Evolutionary conservation across 2,888 invertebrate species (phyloP).

Genomic region (Corbicula japonica): DNA sequence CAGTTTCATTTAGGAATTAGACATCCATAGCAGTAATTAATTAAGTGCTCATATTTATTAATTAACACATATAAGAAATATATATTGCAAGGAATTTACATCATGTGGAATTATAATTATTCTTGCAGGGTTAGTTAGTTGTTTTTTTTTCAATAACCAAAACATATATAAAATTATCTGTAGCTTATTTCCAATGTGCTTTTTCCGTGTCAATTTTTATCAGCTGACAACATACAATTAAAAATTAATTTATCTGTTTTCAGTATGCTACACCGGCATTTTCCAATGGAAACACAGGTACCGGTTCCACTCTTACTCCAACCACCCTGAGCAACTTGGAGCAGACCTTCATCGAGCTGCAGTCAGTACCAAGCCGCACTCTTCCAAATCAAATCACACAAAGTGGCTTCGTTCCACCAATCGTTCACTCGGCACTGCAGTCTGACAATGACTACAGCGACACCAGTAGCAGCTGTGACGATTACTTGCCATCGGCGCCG

Average conservation of each 20-base stretch:
- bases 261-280: conserved; percentile 79
- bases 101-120: conserved; percentile 62
- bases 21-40: too few species aligned
- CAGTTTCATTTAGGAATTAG: too few species aligned
- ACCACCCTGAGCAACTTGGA: conserved; percentile 96
- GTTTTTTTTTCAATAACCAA: not conserved
- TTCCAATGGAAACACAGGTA: conserved; percentile 91
- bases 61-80: not conserved
- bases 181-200: not conserved
- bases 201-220: not conserved
- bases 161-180: not conserved
- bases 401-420: conserved; percentile 97
- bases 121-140: conserved; percentile 61
- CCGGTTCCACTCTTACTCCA: conserved; percentile 97
- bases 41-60: too few species aligned
- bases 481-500: conserved; percentile 70
- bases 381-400: conserved; percentile 87
- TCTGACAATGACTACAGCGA: conserved; percentile 72
- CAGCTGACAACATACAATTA: not conserved
- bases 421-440: conserved; percentile 75
- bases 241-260: conserved; percentile 48
- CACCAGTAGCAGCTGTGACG: conserved; percentile 64
- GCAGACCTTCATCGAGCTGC: conserved; percentile 95
- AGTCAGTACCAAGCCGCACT: conserved; percentile 88
- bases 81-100: too few species aligned